Conservation (phyloP, 2,113 vertebrate genomes). For the Uria lomvia region DNA sequence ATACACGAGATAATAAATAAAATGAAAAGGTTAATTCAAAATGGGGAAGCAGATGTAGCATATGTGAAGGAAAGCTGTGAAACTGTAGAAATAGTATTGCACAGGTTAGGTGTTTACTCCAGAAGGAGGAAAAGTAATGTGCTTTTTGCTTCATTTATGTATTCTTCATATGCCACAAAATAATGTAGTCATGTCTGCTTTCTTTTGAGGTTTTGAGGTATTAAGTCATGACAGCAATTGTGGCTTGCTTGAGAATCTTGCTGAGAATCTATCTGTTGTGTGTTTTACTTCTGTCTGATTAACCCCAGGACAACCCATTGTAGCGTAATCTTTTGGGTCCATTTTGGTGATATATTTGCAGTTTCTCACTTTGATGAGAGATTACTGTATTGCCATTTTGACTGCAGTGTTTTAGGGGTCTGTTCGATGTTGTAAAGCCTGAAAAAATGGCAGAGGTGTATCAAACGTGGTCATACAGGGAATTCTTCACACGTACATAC, state of each 20-base stretch:
- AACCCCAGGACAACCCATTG: neutral
- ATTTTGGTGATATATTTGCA: neutral
- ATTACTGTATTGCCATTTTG: neutral
- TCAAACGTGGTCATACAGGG: neutral
- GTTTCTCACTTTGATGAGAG: neutral
- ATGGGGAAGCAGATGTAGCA: neutral
- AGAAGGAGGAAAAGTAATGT: neutral
- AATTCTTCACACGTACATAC: neutral
- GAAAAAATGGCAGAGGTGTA: neutral
- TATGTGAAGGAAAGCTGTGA: neutral
- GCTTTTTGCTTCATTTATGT: neutral
- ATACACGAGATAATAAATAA: neutral
- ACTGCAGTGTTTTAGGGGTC: neutral
- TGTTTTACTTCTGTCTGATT: neutral
- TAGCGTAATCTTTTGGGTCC: neutral
- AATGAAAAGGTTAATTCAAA: neutral
- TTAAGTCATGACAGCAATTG: neutral
- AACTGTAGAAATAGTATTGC: neutral
- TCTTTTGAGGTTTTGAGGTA: conserved; percentile 16
- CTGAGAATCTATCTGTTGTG: neutral
- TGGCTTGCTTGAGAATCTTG: neutral
- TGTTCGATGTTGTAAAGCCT: neutral
- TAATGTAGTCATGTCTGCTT: neutral
- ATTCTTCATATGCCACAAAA: neutral
- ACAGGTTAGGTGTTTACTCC: neutral